A percentile compares a stretch with the other conserved stretches of the same genome.
Conservation (phyloP, 2,888 invertebrate species). For the Saturnia japonica region DNA sequence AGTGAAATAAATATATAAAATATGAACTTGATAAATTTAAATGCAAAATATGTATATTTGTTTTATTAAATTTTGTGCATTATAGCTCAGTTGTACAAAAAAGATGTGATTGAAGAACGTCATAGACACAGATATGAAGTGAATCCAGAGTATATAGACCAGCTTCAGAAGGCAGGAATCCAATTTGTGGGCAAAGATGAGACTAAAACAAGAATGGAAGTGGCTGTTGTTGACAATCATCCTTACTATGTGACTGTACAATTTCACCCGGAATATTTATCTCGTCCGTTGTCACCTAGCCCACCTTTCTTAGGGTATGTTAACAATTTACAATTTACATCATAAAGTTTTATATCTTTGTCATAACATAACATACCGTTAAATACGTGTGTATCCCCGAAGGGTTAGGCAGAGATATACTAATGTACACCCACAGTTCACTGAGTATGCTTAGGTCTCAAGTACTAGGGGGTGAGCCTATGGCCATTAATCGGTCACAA, state of each 20-base stretch:
- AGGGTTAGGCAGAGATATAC: no score
- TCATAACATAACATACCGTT: not conserved
- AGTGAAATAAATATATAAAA: not conserved
- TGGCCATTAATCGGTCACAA: no score
- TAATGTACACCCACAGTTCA: no score
- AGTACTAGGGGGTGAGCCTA: no score
- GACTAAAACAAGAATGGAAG: conserved; percentile 95
- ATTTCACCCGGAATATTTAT: conserved; percentile 98
- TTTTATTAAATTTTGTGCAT: not conserved
- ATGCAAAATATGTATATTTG: not conserved
- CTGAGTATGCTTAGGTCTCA: no score
- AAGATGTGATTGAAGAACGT: conserved; percentile 92
- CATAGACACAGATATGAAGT: conserved; percentile 99
- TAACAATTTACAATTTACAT: not conserved
- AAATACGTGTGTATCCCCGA: no score
- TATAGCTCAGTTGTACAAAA: conserved; percentile 89
- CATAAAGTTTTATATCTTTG: not conserved
- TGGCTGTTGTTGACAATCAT: conserved; percentile 92
- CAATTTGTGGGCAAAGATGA: conserved; percentile 94
- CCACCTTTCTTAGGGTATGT: conserved; percentile 94
- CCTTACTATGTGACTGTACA: conserved; percentile 97
- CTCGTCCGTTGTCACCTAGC: conserved; percentile 94
- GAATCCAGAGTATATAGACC: conserved; percentile 91
- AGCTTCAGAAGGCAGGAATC: conserved; percentile 91
- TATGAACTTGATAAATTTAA: not conserved